Evolutionary conservation across 2,797 vertebrate species (phyloP).

Genomic region (Catharus ustulatus): DNA sequence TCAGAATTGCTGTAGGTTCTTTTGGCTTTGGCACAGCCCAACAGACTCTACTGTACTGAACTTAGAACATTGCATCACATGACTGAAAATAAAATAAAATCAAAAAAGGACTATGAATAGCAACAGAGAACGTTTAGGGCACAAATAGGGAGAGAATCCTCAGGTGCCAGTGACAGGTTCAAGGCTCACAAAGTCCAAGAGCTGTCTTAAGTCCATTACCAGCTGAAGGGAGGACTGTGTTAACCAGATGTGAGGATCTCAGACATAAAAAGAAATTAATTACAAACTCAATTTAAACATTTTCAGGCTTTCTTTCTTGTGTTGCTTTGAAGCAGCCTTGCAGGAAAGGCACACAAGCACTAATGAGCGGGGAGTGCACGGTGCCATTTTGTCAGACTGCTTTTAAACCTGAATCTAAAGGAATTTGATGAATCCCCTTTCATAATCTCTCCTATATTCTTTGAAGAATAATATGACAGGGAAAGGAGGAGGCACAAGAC

Average conservation of each 20-base stretch:
- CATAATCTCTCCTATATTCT: slow-evolving; percentile 13
- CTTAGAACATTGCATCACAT: slow-evolving; percentile 13
- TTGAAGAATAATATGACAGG: neutral
- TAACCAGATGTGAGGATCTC: neutral
- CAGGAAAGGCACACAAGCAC: slow-evolving; percentile 11
- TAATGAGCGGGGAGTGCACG: neutral
- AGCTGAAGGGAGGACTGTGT: neutral
- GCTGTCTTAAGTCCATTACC: neutral
- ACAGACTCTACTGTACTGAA: neutral
- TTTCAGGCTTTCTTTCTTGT: neutral
- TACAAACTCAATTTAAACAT: slow-evolving; percentile 20
- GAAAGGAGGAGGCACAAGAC: slow-evolving; percentile 24
- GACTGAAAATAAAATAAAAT: slow-evolving; percentile 44
- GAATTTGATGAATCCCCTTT: slow-evolving; percentile 16
- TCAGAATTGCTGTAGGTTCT: slow-evolving; percentile 56
- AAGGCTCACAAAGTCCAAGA: neutral
- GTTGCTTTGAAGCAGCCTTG: neutral
- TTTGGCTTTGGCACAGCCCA: slow-evolving; percentile 45
- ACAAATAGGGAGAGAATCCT: neutral
- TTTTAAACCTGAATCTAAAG: slow-evolving; percentile 39
- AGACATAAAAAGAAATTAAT: slow-evolving; percentile 19
- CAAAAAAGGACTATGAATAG: neutral
- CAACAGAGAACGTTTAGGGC: neutral
- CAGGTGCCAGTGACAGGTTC: neutral
- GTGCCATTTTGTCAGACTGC: neutral